Percentiles rank a stretch among this genome's conserved stretches.
These are phyloP conservation scores for Protobothrops flavoviridis DNA, from an alignment of 2,113 vertebrate species.

Conservation along the genomic window DNA sequence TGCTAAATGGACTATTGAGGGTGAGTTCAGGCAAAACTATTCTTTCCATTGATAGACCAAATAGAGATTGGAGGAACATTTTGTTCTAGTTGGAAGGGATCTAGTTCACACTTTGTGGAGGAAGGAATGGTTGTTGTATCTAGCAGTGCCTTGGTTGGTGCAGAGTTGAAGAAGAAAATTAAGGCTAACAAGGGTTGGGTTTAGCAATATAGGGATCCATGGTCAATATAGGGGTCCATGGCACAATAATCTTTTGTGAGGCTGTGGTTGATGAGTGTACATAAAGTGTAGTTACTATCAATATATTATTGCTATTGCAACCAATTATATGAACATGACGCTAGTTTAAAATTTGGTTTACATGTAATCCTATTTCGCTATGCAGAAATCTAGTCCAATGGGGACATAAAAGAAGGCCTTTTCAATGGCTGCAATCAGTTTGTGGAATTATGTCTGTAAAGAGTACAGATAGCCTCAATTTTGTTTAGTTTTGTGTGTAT, in stretches of 20 bases:
- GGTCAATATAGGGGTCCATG: neutral
- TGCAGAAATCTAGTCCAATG: neutral
- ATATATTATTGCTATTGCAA: neutral
- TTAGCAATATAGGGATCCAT: neutral
- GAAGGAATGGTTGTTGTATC: neutral
- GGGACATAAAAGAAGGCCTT: neutral
- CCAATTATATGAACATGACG: neutral
- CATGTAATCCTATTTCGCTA: neutral
- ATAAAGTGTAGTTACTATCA: neutral
- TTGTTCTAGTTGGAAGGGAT: neutral
- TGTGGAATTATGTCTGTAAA: neutral
- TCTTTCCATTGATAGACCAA: neutral
- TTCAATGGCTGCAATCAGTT: neutral
- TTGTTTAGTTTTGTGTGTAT: neutral
- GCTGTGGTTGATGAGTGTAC: neutral
- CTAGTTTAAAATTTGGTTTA: neutral
- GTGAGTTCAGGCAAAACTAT: neutral
- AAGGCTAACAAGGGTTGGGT: neutral
- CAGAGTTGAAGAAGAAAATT: neutral
- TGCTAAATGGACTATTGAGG: neutral
- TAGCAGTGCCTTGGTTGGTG: neutral
- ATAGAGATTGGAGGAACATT: neutral
- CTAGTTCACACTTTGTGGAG: neutral
- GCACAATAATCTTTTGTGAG: neutral
- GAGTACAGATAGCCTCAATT: neutral